These are phyloP conservation scores for Cotesia chilonis DNA, from an alignment of 1,140 invertebrate species.

Conservation along the genomic window DNA sequence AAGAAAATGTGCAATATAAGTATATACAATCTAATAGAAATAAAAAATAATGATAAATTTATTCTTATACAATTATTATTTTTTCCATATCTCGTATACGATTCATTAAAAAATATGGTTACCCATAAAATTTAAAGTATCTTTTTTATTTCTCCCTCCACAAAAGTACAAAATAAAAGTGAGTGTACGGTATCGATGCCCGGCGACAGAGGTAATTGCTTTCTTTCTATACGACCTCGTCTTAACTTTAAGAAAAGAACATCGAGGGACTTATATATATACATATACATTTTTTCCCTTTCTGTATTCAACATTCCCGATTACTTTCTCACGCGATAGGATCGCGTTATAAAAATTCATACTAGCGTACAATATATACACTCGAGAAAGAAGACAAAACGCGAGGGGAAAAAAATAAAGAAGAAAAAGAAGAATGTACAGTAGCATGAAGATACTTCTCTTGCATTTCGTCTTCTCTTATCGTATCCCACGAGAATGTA, in stretches of 20 bases:
- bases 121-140: conserved; percentile 28
- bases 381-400: conserved; percentile 7
- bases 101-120: conserved; percentile 37
- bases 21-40: neutral
- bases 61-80: conserved; percentile 17
- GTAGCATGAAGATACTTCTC: conserved; percentile 38
- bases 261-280: conserved; percentile 14
- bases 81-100: conserved; percentile 35
- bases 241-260: conserved; percentile 33
- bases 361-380: conserved; percentile 47
- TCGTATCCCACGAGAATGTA: conserved; percentile 29
- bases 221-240: conserved; percentile 33
- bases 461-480: conserved; percentile 54
- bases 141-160: conserved; percentile 13
- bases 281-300: conserved; percentile 24
- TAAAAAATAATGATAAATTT: conserved; percentile 12
- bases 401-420: conserved; percentile 7
- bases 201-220: conserved; percentile 36
- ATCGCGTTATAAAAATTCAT: conserved; percentile 64
- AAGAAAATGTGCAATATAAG: no score
- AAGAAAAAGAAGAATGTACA: neutral
- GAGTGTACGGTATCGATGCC: conserved; percentile 31
- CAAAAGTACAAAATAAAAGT: conserved; percentile 2
- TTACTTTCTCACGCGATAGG: conserved; percentile 51
- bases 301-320: conserved; percentile 36